phyloP scores from a whole-genome alignment of 2,888 invertebrate species.

The Matsumyia berberina region DNA sequence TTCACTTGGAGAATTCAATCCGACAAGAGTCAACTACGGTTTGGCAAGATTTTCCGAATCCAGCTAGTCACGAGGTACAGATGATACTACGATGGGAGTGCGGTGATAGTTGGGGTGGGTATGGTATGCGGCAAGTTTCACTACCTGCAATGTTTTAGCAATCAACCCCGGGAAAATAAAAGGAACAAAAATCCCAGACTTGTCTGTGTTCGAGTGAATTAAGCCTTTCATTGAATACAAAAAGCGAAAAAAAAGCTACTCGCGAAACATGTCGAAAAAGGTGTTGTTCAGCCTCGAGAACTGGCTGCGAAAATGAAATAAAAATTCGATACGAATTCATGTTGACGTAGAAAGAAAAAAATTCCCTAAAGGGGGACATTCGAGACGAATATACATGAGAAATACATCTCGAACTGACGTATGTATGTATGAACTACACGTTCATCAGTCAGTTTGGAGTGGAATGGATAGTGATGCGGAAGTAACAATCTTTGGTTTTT shows the following conservation, averaged over 20 bases:
- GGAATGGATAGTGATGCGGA: no score
- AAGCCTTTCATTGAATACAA: conserved; percentile 50
- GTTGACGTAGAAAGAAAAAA: conserved; percentile 22
- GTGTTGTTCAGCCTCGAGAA: conserved; percentile 18
- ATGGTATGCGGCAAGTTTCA: conserved; percentile 61
- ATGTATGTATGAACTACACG: neutral
- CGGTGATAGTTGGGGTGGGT: conserved; percentile 9
- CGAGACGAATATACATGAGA: conserved; percentile 20
- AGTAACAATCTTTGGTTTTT: no score
- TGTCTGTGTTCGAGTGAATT: conserved; percentile 55
- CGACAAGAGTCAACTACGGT: conserved; percentile 52
- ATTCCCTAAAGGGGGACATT: conserved; percentile 35
- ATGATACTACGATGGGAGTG: neutral
- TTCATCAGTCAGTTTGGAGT: no score
- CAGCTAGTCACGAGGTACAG: conserved; percentile 4
- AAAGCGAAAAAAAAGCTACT: conserved; percentile 53
- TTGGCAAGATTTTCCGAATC: conserved; percentile 15
- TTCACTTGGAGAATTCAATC: conserved; percentile 38
- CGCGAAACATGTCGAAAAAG: conserved; percentile 19
- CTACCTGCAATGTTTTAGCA: conserved; percentile 60
- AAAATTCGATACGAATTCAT: conserved; percentile 10
- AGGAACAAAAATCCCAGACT: conserved; percentile 8
- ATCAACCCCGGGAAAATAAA: conserved; percentile 29
- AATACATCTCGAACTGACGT: neutral
- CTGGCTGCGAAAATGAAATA: conserved; percentile 9